Evolutionary conservation across 2,888 invertebrate species (phyloP).

Genomic region (Hybos culiciformis): DNA sequence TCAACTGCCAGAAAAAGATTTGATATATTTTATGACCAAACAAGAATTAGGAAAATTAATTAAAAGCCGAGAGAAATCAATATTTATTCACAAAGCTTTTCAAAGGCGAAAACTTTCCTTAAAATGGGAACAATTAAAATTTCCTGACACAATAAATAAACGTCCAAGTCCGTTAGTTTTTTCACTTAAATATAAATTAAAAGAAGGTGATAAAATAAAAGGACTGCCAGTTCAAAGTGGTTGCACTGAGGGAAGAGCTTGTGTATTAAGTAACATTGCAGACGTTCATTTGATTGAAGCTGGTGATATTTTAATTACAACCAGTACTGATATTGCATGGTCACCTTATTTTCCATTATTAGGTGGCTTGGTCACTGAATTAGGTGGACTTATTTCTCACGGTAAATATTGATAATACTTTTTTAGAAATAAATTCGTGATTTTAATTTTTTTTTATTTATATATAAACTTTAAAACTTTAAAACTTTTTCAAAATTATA

Average conservation of each 20-base stretch:
- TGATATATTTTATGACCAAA: slow-evolving; percentile 54
- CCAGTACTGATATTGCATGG: slow-evolving; percentile 72
- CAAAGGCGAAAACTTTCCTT: slow-evolving; percentile 48
- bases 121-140: slow-evolving; percentile 45
- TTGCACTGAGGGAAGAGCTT: slow-evolving; percentile 50
- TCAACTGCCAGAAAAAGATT: slow-evolving; percentile 46
- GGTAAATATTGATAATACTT: slow-evolving; percentile 37
- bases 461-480: too few species aligned
- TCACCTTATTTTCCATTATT: slow-evolving; percentile 71
- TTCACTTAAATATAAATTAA: too few species aligned
- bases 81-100: slow-evolving; percentile 51
- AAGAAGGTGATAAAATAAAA: slow-evolving; percentile 21
- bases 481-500: too few species aligned
- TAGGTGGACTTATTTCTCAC: slow-evolving; percentile 71
- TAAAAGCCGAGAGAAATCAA: slow-evolving; percentile 39
- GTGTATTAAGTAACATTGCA: slow-evolving; percentile 52
- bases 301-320: slow-evolving; percentile 65
- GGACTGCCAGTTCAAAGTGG: slow-evolving; percentile 65
- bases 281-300: slow-evolving; percentile 44
- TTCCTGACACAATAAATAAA: slow-evolving; percentile 45
- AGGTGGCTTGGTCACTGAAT: slow-evolving; percentile 64
- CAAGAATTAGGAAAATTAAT: slow-evolving; percentile 49
- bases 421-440: not conserved
- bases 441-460: too few species aligned
- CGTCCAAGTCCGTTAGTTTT: slow-evolving; percentile 29